phyloP scores from a whole-genome alignment of 2,113 vertebrate genomes.

The Lampris megalopsis region DNA sequence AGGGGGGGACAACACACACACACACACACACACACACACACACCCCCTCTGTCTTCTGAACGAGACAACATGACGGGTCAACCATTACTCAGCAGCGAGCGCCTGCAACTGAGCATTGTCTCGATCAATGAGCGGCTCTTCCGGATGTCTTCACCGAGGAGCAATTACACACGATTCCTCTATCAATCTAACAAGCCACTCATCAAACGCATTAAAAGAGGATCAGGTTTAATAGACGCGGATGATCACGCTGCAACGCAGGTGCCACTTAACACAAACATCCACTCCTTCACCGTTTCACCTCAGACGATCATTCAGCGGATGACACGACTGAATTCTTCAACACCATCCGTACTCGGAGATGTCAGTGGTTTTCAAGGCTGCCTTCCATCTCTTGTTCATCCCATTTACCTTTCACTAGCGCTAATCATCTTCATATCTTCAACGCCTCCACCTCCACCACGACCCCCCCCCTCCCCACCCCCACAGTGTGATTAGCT shows the following conservation, averaged over 20 bases:
- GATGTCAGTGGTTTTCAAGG: conserved; percentile 67
- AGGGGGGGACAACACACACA: conserved; percentile 20
- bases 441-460: conserved; percentile 17
- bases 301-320: conserved; percentile 38
- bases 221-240: background rate
- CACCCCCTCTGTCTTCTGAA: conserved; percentile 31
- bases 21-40: conserved; percentile 13
- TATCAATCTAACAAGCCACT: background rate
- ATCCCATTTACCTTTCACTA: conserved; percentile 36
- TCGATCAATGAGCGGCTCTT: conserved; percentile 32
- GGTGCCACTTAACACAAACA: background rate
- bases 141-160: background rate
- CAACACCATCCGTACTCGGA: conserved; percentile 35
- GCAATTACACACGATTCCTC: conserved; percentile 3
- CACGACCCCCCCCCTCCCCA: conserved; percentile 38
- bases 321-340: conserved; percentile 33
- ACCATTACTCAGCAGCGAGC: conserved; percentile 38
- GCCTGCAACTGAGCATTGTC: conserved; percentile 39
- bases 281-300: conserved; percentile 1
- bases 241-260: background rate
- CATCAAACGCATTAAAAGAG: background rate
- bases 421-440: conserved; percentile 56
- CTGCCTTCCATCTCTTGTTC: conserved; percentile 22
- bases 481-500: conserved; percentile 56
- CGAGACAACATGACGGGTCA: conserved; percentile 33